Evolutionary conservation across 2,797 vertebrate species (phyloP).

Genomic region (Odontamblyopus rebecca): DNA sequence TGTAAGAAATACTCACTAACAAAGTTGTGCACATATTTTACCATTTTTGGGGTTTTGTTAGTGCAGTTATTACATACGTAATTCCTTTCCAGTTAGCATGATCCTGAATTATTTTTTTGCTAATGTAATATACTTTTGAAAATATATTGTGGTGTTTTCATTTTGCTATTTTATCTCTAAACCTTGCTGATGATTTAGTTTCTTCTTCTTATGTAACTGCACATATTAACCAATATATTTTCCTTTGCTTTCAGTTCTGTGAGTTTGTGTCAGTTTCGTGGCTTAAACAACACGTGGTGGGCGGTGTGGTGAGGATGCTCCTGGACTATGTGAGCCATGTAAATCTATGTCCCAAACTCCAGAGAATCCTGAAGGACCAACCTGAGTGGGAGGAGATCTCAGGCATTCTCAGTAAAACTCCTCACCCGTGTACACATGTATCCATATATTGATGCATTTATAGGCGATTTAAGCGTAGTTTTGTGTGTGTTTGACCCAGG

Average conservation of each 20-base stretch:
- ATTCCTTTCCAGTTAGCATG: too few species aligned
- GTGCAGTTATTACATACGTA: too few species aligned
- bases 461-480: background rate
- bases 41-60: too few species aligned
- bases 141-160: too few species aligned
- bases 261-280: slow-evolving; percentile 85
- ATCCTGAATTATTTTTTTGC: too few species aligned
- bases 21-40: too few species aligned
- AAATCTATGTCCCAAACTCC: slow-evolving; percentile 81
- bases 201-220: background rate
- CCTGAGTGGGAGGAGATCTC: slow-evolving; percentile 85
- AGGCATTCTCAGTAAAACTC: slow-evolving; percentile 80
- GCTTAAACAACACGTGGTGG: slow-evolving; percentile 80
- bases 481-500: slow-evolving; percentile 60
- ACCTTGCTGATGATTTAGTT: background rate
- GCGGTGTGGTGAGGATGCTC: slow-evolving; percentile 76
- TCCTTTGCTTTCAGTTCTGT: slow-evolving; percentile 76
- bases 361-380: slow-evolving; percentile 73
- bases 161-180: too few species aligned
- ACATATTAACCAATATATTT: background rate
- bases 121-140: too few species aligned
- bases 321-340: slow-evolving; percentile 84
- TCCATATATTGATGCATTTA: background rate
- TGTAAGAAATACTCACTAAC: too few species aligned
- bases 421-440: background rate